These are phyloP conservation scores for Synanthedon andrenaeformis DNA, from an alignment of 2,888 invertebrate genomes.

Conservation along the genomic window DNA sequence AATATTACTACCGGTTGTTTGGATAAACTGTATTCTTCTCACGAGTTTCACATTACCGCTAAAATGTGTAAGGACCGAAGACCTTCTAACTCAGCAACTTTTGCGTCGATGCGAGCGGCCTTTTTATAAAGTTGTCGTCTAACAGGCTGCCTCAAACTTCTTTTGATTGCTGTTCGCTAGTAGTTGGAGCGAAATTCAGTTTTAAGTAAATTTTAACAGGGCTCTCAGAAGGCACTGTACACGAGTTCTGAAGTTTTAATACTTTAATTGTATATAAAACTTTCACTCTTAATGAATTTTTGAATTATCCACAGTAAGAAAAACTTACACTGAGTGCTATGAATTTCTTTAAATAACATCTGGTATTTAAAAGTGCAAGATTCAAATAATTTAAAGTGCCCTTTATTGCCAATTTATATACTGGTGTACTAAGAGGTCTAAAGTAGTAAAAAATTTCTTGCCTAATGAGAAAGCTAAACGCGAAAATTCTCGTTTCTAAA, in stretches of 20 bases:
- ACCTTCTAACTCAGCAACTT: constrained; percentile 11
- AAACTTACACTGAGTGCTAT: neutral
- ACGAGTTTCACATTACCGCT: constrained; percentile 33
- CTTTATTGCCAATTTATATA: constrained; percentile 7
- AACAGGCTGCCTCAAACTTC: constrained; percentile 18
- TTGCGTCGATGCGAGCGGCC: constrained; percentile 9
- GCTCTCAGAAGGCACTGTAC: neutral
- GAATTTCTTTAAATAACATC: too few species aligned
- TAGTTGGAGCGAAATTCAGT: constrained; percentile 12
- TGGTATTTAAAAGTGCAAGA: neutral
- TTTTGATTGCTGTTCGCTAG: constrained; percentile 25
- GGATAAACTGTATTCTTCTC: constrained; percentile 30
- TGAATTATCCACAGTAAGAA: neutral
- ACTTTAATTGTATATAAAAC: neutral
- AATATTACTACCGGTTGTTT: constrained; percentile 12
- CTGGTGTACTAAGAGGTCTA: constrained; percentile 8
- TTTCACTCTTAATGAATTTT: neutral
- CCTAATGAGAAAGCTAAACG: constrained; percentile 16
- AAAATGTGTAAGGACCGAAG: constrained; percentile 23
- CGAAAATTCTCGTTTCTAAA: constrained; percentile 4
- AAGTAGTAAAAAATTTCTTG: constrained; percentile 18
- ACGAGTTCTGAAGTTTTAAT: neutral
- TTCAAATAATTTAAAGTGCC: neutral
- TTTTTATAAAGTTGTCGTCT: constrained; percentile 23
- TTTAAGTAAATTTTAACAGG: neutral